phyloP scores from a whole-genome alignment of 1,140 invertebrate genomes.

The Drosophila malerkotliana region DNA sequence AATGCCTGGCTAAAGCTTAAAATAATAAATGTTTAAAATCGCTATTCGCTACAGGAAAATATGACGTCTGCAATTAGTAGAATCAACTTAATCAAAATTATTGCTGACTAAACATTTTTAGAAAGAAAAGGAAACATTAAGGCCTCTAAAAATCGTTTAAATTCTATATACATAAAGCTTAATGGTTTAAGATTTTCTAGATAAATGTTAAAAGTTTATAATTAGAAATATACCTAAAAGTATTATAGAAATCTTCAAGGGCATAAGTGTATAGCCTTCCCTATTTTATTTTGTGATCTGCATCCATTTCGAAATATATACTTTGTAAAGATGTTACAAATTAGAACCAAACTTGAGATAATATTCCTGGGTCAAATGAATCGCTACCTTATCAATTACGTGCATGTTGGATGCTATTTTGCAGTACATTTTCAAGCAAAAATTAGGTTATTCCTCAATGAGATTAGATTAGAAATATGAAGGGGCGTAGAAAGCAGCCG shows the following conservation, averaged over 20 bases:
- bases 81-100: neutral
- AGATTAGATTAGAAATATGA: slow-evolving; percentile 26
- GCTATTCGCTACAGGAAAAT: neutral
- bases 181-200: neutral
- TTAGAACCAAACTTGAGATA: neutral
- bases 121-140: neutral
- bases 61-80: neutral
- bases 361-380: too few species aligned
- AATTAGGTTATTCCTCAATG: neutral
- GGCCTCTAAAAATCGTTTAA: neutral
- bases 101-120: neutral
- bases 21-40: neutral
- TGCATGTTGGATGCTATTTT: slow-evolving; percentile 7
- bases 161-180: neutral
- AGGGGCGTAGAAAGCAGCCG: neutral
- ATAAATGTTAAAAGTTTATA: too few species aligned
- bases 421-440: neutral
- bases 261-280: neutral
- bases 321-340: neutral
- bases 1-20: neutral
- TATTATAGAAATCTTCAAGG: neutral
- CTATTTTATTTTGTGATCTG: neutral
- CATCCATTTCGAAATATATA: too few species aligned
- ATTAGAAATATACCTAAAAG: neutral
- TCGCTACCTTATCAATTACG: neutral